These are phyloP conservation scores for Drosophila pullipes DNA, from an alignment of 2,888 invertebrate genomes.

Conservation along the genomic window DNA sequence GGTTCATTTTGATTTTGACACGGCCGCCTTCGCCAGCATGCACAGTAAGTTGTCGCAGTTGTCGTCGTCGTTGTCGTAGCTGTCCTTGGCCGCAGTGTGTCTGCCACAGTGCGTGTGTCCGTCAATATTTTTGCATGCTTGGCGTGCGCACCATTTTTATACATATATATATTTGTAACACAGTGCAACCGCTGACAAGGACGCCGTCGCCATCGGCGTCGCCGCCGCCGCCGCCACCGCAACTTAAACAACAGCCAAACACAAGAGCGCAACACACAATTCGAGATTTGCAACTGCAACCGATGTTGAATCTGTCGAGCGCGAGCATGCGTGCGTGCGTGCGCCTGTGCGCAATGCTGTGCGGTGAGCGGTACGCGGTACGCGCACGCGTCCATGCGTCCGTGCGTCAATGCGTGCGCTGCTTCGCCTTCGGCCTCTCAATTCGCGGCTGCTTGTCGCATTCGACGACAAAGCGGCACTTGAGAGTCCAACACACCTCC, in stretches of 20 bases:
- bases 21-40: conserved; percentile 31
- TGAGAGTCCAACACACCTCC: conserved; percentile 19
- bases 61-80: not conserved
- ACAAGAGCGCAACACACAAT: conserved; percentile 48
- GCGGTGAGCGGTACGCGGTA: not conserved
- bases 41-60: not conserved
- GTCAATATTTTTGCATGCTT: conserved; percentile 12
- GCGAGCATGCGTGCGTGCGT: conserved; percentile 16
- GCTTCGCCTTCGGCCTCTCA: not conserved
- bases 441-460: not conserved
- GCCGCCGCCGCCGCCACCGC: conserved; percentile 25
- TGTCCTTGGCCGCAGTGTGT: not conserved
- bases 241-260: conserved; percentile 85
- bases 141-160: conserved; percentile 42
- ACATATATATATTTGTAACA: not conserved
- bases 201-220: not conserved
- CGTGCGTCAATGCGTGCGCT: conserved; percentile 21
- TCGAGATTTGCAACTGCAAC: conserved; percentile 5
- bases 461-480: not conserved
- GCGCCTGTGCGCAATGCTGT: not conserved
- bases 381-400: not conserved
- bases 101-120: not conserved
- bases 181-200: conserved; percentile 9
- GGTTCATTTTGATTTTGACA: not conserved
- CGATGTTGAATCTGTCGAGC: conserved; percentile 11